Percentiles rank a stretch among this genome's conserved stretches.
Evolutionary conservation across 2,888 invertebrate species (phyloP).

Genomic region (Gerosis bhagava): DNA sequence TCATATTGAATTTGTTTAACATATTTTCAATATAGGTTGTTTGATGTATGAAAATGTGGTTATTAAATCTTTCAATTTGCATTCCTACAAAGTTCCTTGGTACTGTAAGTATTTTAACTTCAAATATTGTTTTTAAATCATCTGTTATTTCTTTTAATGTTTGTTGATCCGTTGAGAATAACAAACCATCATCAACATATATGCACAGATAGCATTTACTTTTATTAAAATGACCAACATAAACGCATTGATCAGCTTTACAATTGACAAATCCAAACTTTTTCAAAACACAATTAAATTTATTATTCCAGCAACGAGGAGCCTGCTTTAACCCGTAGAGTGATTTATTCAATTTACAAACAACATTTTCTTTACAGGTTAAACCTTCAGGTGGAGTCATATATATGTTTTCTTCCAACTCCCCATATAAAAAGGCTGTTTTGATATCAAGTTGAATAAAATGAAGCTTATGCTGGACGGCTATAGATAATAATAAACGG

Average conservation of each 20-base stretch:
- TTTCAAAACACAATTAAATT: neutral
- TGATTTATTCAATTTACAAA: slow-evolving; percentile 30
- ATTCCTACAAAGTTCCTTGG: slow-evolving; percentile 27
- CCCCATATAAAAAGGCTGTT: slow-evolving; percentile 25
- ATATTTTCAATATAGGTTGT: neutral
- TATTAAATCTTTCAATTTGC: neutral
- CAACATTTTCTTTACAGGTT: neutral
- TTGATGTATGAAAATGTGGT: neutral
- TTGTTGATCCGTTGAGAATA: slow-evolving; percentile 14
- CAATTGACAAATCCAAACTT: neutral
- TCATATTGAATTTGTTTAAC: neutral
- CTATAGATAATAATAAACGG: slow-evolving; percentile 24
- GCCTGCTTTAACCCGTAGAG: neutral
- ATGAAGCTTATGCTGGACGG: slow-evolving; percentile 21
- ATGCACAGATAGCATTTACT: slow-evolving; percentile 15
- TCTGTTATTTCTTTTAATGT: slow-evolving; percentile 6
- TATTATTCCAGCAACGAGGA: slow-evolving; percentile 3
- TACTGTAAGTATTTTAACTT: slow-evolving; percentile 18
- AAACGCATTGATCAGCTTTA: slow-evolving; percentile 31
- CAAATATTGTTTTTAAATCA: slow-evolving; percentile 21
- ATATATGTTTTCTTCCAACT: slow-evolving; percentile 16
- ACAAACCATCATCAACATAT: slow-evolving; percentile 32
- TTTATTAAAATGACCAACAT: slow-evolving; percentile 24
- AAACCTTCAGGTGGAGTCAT: slow-evolving; percentile 32
- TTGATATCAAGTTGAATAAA: slow-evolving; percentile 26